Conservation (phyloP, 2,113 vertebrate species). For the Hippocampus zosterae region DNA sequence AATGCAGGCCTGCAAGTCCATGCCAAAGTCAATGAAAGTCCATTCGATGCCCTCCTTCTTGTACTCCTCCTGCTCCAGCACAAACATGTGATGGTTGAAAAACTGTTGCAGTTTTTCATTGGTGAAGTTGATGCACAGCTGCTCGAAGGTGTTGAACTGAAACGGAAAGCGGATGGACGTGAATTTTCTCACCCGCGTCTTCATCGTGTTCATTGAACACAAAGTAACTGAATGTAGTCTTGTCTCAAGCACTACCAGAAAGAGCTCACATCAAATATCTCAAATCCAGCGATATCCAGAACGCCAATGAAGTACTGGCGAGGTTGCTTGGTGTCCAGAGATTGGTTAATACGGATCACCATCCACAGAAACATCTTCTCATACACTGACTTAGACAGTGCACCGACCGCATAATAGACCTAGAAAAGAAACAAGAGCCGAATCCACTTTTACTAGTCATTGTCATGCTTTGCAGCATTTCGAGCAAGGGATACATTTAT, state of each 20-base stretch:
- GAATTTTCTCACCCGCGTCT: neutral
- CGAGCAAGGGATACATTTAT: no score
- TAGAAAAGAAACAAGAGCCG: conserved; percentile 5
- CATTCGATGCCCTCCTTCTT: conserved; percentile 71
- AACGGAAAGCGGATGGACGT: neutral
- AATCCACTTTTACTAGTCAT: neutral
- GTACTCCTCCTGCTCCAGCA: conserved; percentile 75
- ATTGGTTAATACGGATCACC: conserved; percentile 75
- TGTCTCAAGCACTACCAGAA: neutral
- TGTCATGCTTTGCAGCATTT: neutral
- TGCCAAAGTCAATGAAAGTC: conserved; percentile 80
- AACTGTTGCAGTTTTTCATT: conserved; percentile 80
- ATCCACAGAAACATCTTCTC: conserved; percentile 79
- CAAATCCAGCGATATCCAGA: conserved; percentile 75
- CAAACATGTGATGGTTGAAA: conserved; percentile 76
- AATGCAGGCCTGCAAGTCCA: conserved; percentile 81
- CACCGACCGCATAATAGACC: conserved; percentile 66
- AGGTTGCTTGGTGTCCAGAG: conserved; percentile 70
- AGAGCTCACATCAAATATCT: conserved; percentile 69
- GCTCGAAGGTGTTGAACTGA: conserved; percentile 70
- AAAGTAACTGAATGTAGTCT: neutral
- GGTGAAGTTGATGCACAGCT: conserved; percentile 79
- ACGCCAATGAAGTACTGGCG: conserved; percentile 76
- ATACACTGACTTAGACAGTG: conserved; percentile 74
- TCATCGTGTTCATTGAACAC: neutral